Base-by-base conservation (phyloP, 2,113 vertebrate genomes). In the Triplophysa tibetana region DNA sequence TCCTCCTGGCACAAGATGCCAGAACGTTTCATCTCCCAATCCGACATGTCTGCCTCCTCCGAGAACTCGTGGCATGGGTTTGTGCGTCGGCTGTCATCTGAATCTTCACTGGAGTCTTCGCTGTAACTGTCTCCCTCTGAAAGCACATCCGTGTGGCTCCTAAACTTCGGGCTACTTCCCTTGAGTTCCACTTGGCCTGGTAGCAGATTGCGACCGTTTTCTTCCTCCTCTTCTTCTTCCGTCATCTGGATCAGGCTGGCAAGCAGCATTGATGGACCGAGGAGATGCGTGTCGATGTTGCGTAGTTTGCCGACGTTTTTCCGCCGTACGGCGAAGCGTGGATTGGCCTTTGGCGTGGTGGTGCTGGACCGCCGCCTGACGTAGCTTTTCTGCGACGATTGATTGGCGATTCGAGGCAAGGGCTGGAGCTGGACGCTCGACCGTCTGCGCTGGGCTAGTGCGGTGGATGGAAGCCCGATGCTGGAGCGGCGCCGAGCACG, bases 401-500 rank as follows among this genome's bases (percentile, higher is more conserved):
- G 82, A 1, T 81, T 82, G 4, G 80, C 75, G 0, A 81, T 77
- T 14, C 85, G 45, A 41, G 66, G 66, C 58, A 82, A 77, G 3
- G 52, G 73, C 29, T 81, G 90, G 23, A 88, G 81, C 75, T 89
- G 89, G 26, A 89, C 69, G 0, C 86, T 92, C 9, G 93, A 96
- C 1, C 93, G 92, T 0, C 95, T 91, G 17, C 90, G 90, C 87
- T 94, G 93, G 0, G 78, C 70, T 43, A 98, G 89, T 0, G 29
- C 82, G 8, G 90, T 33, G 0, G 96, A 98, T 0, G 96, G 92
- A 79, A 95, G 89, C 1, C 96, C 95, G 0, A 66, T 92, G 0
- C 93, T 93, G 24, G 96, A 98, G 21, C 94, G 89, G 0, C 95
- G 92, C 2, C 96, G 89, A 2, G 90, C 96, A 84, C 96, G 96